A percentile compares a stretch with the other conserved stretches of the same genome.
Conservation (phyloP, 2,113 vertebrate species). For the Etia nguti region DNA sequence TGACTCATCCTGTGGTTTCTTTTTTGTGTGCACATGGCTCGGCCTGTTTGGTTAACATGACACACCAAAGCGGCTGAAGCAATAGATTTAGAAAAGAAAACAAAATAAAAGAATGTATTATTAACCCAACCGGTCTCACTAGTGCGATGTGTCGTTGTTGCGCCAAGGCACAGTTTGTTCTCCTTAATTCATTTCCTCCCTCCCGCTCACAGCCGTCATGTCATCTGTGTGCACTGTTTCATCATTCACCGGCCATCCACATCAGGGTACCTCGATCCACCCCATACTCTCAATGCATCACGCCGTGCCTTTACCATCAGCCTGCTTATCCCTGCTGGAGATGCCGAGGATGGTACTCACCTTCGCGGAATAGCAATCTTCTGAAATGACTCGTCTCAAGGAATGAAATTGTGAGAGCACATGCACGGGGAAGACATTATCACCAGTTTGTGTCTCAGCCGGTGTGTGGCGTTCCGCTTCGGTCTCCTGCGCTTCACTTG, state of each 20-base stretch:
- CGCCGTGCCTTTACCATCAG: not conserved
- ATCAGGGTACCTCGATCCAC: slow-evolving; percentile 7
- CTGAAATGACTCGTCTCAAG: slow-evolving; percentile 45
- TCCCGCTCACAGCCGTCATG: slow-evolving; percentile 22
- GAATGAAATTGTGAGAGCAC: slow-evolving; percentile 69
- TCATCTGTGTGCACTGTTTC: slow-evolving; percentile 65
- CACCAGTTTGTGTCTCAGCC: not conserved
- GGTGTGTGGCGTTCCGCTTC: not conserved
- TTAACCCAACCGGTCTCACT: not conserved
- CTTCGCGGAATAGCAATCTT: not conserved
- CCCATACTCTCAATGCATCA: not conserved
- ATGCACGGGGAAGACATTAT: slow-evolving; percentile 66
- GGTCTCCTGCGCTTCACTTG: not conserved
- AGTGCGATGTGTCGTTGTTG: not conserved
- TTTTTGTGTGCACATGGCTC: not conserved
- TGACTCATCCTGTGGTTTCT: not conserved
- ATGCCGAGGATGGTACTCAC: slow-evolving; percentile 29
- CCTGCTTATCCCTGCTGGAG: not conserved
- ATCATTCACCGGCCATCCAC: slow-evolving; percentile 58
- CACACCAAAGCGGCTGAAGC: not conserved
- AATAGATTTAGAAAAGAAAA: not conserved
- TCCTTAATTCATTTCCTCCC: not conserved
- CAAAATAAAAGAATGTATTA: fast-evolving
- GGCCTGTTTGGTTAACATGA: not conserved
- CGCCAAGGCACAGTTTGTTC: not conserved